Base-by-base conservation (phyloP, 2,888 invertebrate genomes). In the Nematopogon swammerdamellus region DNA sequence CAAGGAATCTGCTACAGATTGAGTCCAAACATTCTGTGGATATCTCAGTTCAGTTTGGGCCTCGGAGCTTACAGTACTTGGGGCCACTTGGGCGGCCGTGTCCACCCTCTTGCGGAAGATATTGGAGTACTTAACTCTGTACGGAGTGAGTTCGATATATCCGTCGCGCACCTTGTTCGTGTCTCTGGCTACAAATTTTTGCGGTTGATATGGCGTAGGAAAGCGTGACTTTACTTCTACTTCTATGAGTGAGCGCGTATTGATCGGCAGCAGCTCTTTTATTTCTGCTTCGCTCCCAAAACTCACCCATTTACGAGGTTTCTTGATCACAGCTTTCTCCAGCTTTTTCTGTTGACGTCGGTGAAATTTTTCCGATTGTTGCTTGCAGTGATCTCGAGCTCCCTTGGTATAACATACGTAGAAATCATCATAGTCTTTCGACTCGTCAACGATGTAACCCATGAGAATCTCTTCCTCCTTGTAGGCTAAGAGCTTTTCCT, bases 31-130 rank as follows among this genome's bases (percentile, higher is more conserved):
- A 63, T 89, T 89, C 52, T 82, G 73, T 1, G 87, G 88, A 62
- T 87, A 88, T 42, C 82, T 81, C 14, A 85, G 82, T 48, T 72
- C 75, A 1, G 91, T 91, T 72, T 91, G 91, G 29, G 85, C 85
- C 53, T 77, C 75, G 52, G 70, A 72, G 16, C 73, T 60, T 1
- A 64, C 52, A 46, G 62, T 68, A 1, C 63, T 51, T 1, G 86
- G 82, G 14, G 83, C 79, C 2, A 81, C 84, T 64, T 90, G 89
- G 8, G 76, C 65, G 0, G 63, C 80, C 10, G 72, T 72, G 53
- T 86, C 83, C 10, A 89, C 72, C 59, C 86, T 72, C 46, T 70
- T 79, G 49, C 80, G 79, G 43, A 65, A 68, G 5, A 89, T 68
- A 60, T 82, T 85, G 36, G 81, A 76, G 52, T 82, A 84, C 17